These are phyloP conservation scores for Urocolius indicus DNA, from an alignment of 2,113 vertebrate species.

Conservation along the genomic window DNA sequence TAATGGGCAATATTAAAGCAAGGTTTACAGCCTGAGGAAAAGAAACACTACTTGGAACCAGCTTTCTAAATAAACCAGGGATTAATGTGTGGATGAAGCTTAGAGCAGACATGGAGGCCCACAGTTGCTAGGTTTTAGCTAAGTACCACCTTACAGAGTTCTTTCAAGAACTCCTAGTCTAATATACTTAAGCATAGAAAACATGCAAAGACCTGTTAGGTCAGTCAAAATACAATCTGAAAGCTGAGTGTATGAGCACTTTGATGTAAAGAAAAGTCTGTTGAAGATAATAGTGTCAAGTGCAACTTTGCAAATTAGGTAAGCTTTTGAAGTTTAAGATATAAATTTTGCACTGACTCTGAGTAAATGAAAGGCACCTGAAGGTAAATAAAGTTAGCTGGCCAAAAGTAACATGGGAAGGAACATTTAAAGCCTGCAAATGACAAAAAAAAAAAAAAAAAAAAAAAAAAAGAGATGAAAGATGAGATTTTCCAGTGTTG, in stretches of 20 bases:
- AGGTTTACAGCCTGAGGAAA: not conserved
- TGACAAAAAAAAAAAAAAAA: not conserved
- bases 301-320: not conserved
- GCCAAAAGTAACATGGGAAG: not conserved
- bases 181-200: not conserved
- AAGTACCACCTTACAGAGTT: not conserved
- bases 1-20: not conserved
- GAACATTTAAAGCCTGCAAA: not conserved
- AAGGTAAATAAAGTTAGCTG: not conserved
- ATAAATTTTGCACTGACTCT: not conserved
- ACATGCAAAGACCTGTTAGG: not conserved
- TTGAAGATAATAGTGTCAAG: not conserved
- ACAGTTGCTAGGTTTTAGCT: not conserved
- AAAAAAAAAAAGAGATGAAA: not conserved
- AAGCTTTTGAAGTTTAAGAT: not conserved
- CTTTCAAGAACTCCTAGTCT: not conserved
- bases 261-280: not conserved
- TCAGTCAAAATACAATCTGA: not conserved
- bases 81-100: not conserved
- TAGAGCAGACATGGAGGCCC: rapidly evolving
- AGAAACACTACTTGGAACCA: not conserved
- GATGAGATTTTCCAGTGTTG: not conserved
- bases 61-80: not conserved
- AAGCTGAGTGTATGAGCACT: not conserved
- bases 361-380: not conserved